These are phyloP conservation scores for Buathra laborator DNA, from an alignment of 2,888 invertebrate genomes.

Conservation along the genomic window DNA sequence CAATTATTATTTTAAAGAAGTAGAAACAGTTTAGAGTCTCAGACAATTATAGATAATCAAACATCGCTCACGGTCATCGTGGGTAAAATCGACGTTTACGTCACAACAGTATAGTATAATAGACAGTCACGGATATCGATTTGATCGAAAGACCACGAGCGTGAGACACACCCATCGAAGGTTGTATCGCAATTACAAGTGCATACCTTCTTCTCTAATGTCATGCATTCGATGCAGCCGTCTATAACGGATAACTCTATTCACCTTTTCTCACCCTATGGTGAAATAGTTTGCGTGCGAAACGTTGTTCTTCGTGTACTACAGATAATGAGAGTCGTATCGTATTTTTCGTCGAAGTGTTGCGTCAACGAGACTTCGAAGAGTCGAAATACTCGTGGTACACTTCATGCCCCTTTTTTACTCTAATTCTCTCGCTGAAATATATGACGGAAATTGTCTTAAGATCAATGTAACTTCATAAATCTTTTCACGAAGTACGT, in stretches of 20 bases:
- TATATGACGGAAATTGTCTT: constrained; percentile 32
- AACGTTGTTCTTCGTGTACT: not conserved
- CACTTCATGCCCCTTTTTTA: not conserved
- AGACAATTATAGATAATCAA: not conserved
- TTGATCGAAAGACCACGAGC: constrained; percentile 24
- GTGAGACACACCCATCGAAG: constrained; percentile 57
- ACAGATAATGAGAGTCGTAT: constrained; percentile 7
- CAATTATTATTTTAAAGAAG: not conserved
- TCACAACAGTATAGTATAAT: not conserved
- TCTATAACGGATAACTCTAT: constrained; percentile 30
- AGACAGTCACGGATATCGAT: constrained; percentile 16
- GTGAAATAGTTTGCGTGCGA: constrained; percentile 38
- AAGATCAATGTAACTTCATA: constrained; percentile 36
- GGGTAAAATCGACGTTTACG: constrained; percentile 15
- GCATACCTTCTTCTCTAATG: constrained; percentile 49
- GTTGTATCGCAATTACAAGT: constrained; percentile 22
- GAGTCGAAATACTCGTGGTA: not conserved
- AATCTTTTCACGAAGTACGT: constrained; percentile 16
- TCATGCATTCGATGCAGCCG: constrained; percentile 26
- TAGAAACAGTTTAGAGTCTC: not conserved
- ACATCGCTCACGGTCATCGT: constrained; percentile 19
- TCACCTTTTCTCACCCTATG: constrained; percentile 21
- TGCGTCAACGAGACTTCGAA: not conserved
- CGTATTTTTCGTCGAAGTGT: not conserved
- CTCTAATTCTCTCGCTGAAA: constrained; percentile 8